Conservation (phyloP, 2,888 invertebrate genomes). For the Pammene fasciana region DNA sequence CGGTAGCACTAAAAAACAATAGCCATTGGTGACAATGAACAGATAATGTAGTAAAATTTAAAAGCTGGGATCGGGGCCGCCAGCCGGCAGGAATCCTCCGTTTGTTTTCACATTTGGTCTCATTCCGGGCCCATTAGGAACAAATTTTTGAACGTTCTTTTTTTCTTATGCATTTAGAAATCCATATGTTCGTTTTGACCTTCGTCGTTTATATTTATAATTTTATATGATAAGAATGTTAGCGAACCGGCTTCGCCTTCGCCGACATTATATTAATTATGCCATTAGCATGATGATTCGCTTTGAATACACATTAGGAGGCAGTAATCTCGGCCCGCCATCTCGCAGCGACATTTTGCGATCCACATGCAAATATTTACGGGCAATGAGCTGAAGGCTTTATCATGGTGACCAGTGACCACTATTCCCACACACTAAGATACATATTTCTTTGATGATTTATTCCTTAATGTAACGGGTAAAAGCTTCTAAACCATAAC, state of each 20-base stretch:
- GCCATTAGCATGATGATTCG: constrained; percentile 70
- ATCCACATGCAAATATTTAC: constrained; percentile 51
- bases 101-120: constrained; percentile 46
- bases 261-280: constrained; percentile 67
- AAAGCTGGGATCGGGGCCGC: constrained; percentile 44
- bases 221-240: constrained; percentile 44
- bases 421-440: background rate
- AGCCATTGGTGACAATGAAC: constrained; percentile 60
- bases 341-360: constrained; percentile 50
- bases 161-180: constrained; percentile 5
- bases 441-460: background rate
- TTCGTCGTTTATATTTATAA: constrained; percentile 44
- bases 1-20: constrained; percentile 69
- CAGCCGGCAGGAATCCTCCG: constrained; percentile 46
- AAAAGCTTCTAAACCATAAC: constrained; percentile 18
- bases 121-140: constrained; percentile 44
- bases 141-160: constrained; percentile 22
- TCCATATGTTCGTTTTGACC: constrained; percentile 44
- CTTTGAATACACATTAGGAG: constrained; percentile 59
- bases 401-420: background rate
- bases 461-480: constrained; percentile 23
- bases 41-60: constrained; percentile 68
- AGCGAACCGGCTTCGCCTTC: constrained; percentile 57
- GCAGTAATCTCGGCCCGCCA: constrained; percentile 47
- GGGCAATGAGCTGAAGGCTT: background rate